phyloP scores from a whole-genome alignment of 2,113 vertebrate genomes.

The Thomomys bottae region DNA sequence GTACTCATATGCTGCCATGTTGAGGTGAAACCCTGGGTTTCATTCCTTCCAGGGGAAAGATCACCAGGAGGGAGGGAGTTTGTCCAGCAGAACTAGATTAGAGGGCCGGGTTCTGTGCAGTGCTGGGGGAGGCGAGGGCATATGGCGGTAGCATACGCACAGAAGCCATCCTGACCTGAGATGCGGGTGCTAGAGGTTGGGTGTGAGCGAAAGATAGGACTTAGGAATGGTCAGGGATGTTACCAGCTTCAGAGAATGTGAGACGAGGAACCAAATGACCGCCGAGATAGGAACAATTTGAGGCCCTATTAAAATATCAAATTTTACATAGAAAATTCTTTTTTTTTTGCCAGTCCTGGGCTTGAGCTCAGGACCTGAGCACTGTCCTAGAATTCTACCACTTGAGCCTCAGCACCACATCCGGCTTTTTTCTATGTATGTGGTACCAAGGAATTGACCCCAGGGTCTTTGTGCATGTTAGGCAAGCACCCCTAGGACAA shows the following conservation, averaged over 20 bases:
- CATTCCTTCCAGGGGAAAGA: background rate
- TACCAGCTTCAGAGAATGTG: background rate
- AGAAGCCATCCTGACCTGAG: rapidly evolving
- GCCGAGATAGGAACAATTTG: background rate
- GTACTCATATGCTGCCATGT: too few species aligned
- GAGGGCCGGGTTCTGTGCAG: background rate
- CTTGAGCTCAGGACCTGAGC: too few species aligned
- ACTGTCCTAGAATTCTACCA: too few species aligned
- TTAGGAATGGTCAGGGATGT: background rate
- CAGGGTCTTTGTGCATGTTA: too few species aligned
- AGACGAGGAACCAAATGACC: background rate
- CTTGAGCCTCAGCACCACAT: too few species aligned
- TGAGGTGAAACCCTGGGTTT: too few species aligned
- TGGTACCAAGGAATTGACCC: too few species aligned
- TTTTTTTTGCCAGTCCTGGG: too few species aligned
- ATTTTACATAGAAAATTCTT: background rate
- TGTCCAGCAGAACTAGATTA: background rate
- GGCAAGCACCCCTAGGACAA: too few species aligned
- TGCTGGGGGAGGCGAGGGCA: rapidly evolving
- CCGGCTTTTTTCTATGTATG: too few species aligned
- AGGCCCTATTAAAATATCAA: background rate
- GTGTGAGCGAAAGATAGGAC: background rate
- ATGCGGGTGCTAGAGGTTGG: too few species aligned
- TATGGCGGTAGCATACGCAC: rapidly evolving
- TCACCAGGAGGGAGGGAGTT: background rate